Conservation (phyloP, 2,113 vertebrate genomes). For the Hystrix cristata region DNA sequence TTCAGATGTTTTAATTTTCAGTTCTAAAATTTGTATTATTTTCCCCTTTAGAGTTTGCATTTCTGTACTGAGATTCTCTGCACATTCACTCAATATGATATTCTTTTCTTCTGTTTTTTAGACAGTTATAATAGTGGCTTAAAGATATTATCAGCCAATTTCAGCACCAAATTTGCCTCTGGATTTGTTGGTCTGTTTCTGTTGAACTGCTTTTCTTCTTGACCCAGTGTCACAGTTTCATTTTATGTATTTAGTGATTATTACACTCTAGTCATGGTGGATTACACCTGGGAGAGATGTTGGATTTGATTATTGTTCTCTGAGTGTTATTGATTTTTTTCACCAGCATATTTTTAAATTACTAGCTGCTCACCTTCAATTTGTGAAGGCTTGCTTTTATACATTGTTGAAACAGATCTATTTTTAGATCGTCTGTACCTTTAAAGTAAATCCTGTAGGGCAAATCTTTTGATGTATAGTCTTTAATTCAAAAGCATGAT, state of each 20-base stretch:
- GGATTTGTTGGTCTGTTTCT: not conserved
- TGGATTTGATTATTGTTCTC: not conserved
- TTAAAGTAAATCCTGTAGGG: not conserved
- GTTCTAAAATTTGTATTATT: not conserved
- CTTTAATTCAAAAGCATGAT: not conserved
- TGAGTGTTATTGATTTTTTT: not conserved
- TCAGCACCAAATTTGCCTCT: not conserved
- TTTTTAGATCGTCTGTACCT: not conserved
- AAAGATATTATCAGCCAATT: not conserved
- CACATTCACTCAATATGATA: not conserved
- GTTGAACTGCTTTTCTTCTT: not conserved
- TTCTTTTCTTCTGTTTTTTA: not conserved
- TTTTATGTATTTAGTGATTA: not conserved
- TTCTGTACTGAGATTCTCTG: not conserved
- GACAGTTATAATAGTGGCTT: not conserved
- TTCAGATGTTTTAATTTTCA: conserved; percentile 46
- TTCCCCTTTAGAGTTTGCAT: not conserved
- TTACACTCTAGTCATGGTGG: not conserved
- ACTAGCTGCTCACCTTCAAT: not conserved
- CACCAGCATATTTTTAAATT: not conserved
- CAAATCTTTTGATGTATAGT: not conserved
- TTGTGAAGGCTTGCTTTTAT: not conserved
- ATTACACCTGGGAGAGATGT: not conserved
- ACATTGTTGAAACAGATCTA: not conserved
- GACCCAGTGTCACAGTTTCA: not conserved